A percentile compares a stretch with the other conserved stretches of the same genome.
phyloP scores from a whole-genome alignment of 2,797 vertebrate genomes.

The Lithobates pipiens region DNA sequence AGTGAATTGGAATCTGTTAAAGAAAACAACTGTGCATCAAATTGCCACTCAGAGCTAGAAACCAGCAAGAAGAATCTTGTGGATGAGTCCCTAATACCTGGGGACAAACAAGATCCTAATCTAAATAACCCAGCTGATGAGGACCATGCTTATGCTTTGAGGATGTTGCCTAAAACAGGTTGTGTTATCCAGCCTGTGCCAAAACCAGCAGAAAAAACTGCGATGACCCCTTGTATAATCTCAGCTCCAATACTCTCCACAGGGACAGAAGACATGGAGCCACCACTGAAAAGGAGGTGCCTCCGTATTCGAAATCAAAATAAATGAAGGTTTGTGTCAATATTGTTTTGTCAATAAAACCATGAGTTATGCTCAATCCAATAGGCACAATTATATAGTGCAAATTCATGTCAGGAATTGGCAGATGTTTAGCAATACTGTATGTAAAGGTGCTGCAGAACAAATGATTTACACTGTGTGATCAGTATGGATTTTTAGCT shows the following conservation, averaged over 20 bases:
- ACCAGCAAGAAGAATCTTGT: slow-evolving; percentile 81
- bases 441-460: too few species aligned
- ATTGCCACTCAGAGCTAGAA: slow-evolving; percentile 85
- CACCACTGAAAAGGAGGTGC: slow-evolving; percentile 97
- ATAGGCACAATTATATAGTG: too few species aligned
- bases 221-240: slow-evolving; percentile 91
- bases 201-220: slow-evolving; percentile 93
- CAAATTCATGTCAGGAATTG: too few species aligned
- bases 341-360: slow-evolving; percentile 26
- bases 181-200: slow-evolving; percentile 99
- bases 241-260: slow-evolving; percentile 86
- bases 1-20: slow-evolving; percentile 93
- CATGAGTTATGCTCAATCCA: not conserved
- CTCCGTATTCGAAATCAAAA: slow-evolving; percentile 99
- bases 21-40: slow-evolving; percentile 93
- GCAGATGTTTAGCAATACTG: too few species aligned
- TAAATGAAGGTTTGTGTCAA: slow-evolving; percentile 91
- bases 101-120: slow-evolving; percentile 88
- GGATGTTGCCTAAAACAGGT: slow-evolving; percentile 91
- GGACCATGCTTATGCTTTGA: slow-evolving; percentile 94
- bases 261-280: slow-evolving; percentile 93
- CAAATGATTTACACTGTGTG: too few species aligned
- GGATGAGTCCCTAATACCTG: slow-evolving; percentile 81
- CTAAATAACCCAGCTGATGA: slow-evolving; percentile 91
- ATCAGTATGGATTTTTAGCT: too few species aligned